phyloP scores from a whole-genome alignment of 2,888 invertebrate genomes.

The Chaitophorus viminalis region DNA sequence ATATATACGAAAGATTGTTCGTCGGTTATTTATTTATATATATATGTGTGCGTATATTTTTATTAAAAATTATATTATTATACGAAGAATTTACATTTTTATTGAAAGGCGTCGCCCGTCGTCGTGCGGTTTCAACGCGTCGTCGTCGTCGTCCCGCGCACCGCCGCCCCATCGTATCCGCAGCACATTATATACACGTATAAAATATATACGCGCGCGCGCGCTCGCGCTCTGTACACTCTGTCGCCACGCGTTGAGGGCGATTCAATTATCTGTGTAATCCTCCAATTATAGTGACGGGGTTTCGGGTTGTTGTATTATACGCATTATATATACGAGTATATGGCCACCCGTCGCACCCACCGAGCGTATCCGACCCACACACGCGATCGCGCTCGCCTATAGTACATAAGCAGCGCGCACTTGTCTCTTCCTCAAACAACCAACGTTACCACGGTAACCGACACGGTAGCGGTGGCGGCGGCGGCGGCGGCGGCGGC shows the following conservation, averaged over 20 bases:
- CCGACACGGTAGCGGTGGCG: conserved; percentile 40
- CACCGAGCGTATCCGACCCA: background rate
- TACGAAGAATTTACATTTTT: conserved; percentile 61
- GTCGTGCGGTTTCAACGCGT: conserved; percentile 42
- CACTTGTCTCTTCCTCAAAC: conserved; percentile 55
- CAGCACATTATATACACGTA: background rate
- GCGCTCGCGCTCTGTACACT: background rate
- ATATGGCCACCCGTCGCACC: background rate
- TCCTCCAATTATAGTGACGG: conserved; percentile 65
- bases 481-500: background rate
- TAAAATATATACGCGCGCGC: background rate
- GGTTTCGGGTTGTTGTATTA: conserved; percentile 58
- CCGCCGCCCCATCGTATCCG: background rate
- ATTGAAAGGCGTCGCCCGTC: conserved; percentile 54
- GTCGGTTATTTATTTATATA: background rate
- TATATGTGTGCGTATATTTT: background rate
- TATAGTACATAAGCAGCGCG: background rate
- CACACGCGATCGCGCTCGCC: background rate
- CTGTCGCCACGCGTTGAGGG: conserved; percentile 62
- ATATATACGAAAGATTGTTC: background rate
- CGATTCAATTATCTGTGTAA: conserved; percentile 66
- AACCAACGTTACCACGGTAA: conserved; percentile 60
- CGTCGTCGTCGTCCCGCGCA: background rate
- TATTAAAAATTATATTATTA: conserved; percentile 53
- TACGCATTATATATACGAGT: too few species aligned